These are phyloP conservation scores for Epirrhoe tristata DNA, from an alignment of 2,888 invertebrate species.

Conservation along the genomic window DNA sequence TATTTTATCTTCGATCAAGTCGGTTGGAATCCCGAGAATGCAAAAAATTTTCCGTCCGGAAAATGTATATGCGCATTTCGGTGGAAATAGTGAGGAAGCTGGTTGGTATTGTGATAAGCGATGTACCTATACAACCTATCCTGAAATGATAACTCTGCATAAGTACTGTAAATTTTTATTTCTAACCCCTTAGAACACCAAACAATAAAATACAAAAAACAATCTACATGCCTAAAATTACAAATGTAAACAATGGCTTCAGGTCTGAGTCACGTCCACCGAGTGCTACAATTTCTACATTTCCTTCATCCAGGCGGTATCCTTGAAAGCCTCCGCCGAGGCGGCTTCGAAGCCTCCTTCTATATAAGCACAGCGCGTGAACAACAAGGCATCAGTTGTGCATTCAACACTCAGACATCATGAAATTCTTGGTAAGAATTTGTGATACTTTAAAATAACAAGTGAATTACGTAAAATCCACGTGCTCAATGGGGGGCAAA, in stretches of 20 bases:
- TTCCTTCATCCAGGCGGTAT: conserved; percentile 38
- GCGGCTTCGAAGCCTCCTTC: conserved; percentile 14
- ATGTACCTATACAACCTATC: too few species aligned
- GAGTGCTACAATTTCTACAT: conserved; percentile 18
- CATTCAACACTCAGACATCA: conserved; percentile 40
- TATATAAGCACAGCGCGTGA: conserved; percentile 37
- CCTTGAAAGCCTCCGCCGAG: conserved; percentile 34
- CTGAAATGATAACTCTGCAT: too few species aligned
- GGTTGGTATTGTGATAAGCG: too few species aligned
- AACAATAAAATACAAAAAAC: not conserved
- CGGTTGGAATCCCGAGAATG: too few species aligned
- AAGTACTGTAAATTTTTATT: too few species aligned
- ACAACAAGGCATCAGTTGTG: conserved; percentile 38
- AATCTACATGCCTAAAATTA: not conserved
- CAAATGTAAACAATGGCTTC: not conserved
- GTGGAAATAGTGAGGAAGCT: too few species aligned
- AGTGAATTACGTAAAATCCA: not conserved
- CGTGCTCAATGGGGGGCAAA: too few species aligned
- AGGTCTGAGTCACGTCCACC: conserved; percentile 18
- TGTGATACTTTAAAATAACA: conserved; percentile 5
- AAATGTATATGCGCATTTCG: too few species aligned
- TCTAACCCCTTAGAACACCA: not conserved
- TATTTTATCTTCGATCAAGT: too few species aligned
- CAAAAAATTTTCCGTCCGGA: too few species aligned
- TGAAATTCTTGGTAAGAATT: conserved; percentile 48